These are phyloP conservation scores for Dascyllus trimaculatus DNA, from an alignment of 2,113 vertebrate genomes.

Conservation along the genomic window DNA sequence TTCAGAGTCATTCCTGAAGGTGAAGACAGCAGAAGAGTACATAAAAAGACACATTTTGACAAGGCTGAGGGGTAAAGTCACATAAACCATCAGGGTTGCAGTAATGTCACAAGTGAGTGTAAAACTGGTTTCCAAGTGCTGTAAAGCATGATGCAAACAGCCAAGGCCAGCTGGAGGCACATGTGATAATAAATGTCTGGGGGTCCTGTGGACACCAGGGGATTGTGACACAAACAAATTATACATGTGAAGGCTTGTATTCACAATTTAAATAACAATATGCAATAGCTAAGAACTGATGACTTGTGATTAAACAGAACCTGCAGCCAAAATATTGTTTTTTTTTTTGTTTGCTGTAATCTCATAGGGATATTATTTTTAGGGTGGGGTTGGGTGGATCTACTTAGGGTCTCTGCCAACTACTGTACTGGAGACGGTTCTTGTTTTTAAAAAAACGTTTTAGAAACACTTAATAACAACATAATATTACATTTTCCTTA, in stretches of 20 bases:
- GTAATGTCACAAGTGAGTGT: background rate
- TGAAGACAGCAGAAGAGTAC: background rate
- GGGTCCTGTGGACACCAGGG: too few species aligned
- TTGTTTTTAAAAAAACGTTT: constrained; percentile 13
- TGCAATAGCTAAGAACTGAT: background rate
- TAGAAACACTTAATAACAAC: background rate
- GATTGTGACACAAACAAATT: too few species aligned
- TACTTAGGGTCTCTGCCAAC: background rate
- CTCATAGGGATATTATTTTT: background rate
- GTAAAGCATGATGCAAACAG: background rate
- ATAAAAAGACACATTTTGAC: constrained; percentile 1
- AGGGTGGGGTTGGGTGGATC: constrained; percentile 39
- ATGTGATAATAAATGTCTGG: too few species aligned
- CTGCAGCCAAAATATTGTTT: background rate
- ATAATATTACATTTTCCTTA: background rate
- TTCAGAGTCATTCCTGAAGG: constrained; percentile 66
- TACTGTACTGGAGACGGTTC: background rate
- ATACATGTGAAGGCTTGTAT: background rate
- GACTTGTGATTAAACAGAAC: background rate
- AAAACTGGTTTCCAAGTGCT: background rate
- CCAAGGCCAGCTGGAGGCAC: background rate
- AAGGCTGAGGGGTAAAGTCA: background rate
- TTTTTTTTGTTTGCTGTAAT: background rate
- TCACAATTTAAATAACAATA: background rate
- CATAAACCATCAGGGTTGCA: background rate